Conservation (phyloP, 2,113 vertebrate genomes). For the Prunella fulvescens region DNA sequence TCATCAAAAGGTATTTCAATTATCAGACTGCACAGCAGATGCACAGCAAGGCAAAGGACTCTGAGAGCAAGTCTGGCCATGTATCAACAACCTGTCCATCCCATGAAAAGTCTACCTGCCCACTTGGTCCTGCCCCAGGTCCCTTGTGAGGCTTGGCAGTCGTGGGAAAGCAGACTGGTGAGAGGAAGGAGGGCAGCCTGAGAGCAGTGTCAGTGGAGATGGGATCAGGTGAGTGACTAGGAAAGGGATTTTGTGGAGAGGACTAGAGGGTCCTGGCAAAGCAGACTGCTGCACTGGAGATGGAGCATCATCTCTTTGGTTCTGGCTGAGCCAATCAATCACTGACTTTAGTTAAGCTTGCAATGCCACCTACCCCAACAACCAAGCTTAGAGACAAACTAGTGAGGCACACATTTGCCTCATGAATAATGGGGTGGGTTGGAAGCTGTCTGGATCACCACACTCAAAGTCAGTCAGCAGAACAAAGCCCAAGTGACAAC, state of each 20-base stretch:
- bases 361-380: background rate
- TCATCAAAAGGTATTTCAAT: background rate
- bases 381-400: background rate
- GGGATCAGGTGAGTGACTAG: background rate
- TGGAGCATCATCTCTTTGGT: background rate
- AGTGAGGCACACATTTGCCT: background rate
- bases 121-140: background rate
- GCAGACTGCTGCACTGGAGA: background rate
- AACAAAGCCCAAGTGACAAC: background rate
- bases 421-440: background rate
- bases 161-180: accelerated
- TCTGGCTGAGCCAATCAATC: background rate
- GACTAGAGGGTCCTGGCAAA: background rate
- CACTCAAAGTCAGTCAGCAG: background rate
- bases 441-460: background rate
- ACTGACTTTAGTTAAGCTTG: background rate
- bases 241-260: background rate
- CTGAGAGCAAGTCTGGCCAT: background rate
- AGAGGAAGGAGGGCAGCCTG: background rate
- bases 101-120: background rate
- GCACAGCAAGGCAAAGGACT: background rate
- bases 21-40: background rate
- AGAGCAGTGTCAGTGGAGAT: background rate
- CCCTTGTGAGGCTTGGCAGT: background rate
- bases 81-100: background rate